Percentiles rank a stretch among this genome's conserved stretches.
phyloP scores from a whole-genome alignment of 1,140 invertebrate genomes.

The Drosophila parvula region DNA sequence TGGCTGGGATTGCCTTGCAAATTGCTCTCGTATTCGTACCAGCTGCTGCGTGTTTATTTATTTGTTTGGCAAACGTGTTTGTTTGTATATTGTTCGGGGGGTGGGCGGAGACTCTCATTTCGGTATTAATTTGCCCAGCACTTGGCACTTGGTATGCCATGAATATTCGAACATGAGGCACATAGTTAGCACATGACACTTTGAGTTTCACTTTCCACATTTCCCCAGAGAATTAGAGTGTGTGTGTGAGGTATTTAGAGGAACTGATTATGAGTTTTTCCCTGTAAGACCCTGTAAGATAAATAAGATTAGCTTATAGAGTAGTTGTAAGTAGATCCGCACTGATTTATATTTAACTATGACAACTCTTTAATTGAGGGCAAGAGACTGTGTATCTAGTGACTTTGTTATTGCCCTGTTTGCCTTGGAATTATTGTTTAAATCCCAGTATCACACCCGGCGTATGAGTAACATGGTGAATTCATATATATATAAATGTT shows the following conservation, averaged over 20 bases:
- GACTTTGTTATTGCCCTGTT: slow-evolving; percentile 26
- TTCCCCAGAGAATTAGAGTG: slow-evolving; percentile 3
- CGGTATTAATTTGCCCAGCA: slow-evolving; percentile 28
- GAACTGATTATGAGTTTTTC: background rate
- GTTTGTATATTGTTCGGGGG: slow-evolving; percentile 18
- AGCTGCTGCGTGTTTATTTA: slow-evolving; percentile 31
- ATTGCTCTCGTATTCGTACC: slow-evolving; percentile 34
- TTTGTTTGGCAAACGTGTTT: slow-evolving; percentile 49
- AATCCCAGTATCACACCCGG: slow-evolving; percentile 42
- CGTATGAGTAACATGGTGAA: slow-evolving; percentile 64
- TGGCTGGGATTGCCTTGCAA: slow-evolving; percentile 41
- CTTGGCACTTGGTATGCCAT: slow-evolving; percentile 23
- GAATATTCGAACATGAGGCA: slow-evolving; percentile 7
- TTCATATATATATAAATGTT: slow-evolving; percentile 23
- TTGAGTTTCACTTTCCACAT: slow-evolving; percentile 27
- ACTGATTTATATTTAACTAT: background rate
- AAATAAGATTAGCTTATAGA: background rate
- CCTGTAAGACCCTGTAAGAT: background rate
- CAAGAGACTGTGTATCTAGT: slow-evolving; percentile 29
- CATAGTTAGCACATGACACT: slow-evolving; percentile 21
- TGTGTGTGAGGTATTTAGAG: background rate
- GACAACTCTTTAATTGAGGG: slow-evolving; percentile 13
- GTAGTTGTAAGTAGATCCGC: background rate
- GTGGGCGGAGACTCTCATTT: background rate
- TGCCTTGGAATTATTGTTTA: slow-evolving; percentile 56